Conservation (phyloP, 1,140 invertebrate species). For the Orius insidiosus region DNA sequence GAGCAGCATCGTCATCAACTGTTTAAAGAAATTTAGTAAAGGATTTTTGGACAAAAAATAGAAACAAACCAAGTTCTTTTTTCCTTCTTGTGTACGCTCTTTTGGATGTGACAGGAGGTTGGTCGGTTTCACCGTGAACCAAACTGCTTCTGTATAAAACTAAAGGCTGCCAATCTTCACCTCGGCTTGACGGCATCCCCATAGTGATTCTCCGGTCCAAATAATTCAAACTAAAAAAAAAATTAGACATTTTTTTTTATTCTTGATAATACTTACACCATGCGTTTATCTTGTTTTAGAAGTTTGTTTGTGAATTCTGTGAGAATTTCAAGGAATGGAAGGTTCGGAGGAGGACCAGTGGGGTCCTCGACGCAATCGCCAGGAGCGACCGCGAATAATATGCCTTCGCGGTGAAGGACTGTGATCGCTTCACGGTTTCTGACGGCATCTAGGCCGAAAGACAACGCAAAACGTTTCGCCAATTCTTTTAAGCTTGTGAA, state of each 20-base stretch:
- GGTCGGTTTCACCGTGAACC: conserved; percentile 70
- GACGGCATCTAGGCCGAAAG: conserved; percentile 94
- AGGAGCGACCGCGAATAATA: conserved; percentile 64
- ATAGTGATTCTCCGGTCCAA: conserved; percentile 61
- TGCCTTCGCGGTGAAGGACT: conserved; percentile 84
- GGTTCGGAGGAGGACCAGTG: conserved; percentile 62
- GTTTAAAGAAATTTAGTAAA: conserved; percentile 15
- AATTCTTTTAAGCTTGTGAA: conserved; percentile 84
- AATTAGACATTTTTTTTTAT: not conserved
- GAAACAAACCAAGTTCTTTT: conserved; percentile 22
- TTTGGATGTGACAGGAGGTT: conserved; percentile 48
- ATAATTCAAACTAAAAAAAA: conserved; percentile 43
- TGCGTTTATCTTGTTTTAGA: conserved; percentile 86
- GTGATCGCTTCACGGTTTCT: conserved; percentile 97
- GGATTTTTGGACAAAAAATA: no score
- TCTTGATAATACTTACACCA: conserved; percentile 57
- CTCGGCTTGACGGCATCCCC: conserved; percentile 61
- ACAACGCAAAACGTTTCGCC: conserved; percentile 88
- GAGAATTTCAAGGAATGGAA: conserved; percentile 85
- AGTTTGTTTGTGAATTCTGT: conserved; percentile 93
- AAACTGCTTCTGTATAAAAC: conserved; percentile 74
- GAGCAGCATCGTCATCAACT: conserved; percentile 19
- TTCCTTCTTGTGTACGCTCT: conserved; percentile 46
- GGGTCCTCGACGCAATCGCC: conserved; percentile 48
- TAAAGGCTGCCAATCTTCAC: conserved; percentile 84